Evolutionary conservation across 2,113 vertebrate genomes (phyloP), one percentile per base, ranked within the genome.

Genomic region (Spea bombifrons): DNA sequence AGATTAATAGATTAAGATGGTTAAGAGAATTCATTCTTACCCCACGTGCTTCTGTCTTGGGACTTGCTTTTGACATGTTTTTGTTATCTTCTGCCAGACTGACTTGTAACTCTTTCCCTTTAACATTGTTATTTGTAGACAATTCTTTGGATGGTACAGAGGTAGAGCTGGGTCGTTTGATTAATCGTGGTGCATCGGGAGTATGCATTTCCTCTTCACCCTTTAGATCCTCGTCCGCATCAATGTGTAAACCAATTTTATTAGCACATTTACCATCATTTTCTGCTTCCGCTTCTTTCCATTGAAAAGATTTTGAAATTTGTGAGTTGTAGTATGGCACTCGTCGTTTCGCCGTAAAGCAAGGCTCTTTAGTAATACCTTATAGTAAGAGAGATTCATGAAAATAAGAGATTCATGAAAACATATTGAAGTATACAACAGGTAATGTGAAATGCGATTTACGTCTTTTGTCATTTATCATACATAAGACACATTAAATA

Each of bases 281-380:
- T 65, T 45, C 66, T 70, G 15, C 57, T 87, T 30, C 30, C 30
- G 30, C 85, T 69, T 70, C 84, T 59, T 86, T 85, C 92, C 94
- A 95, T 13, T 91, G 89, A 68, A 96, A 89, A 49, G 90, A 93
- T 75, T 90, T 87, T 0, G 90, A 86, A 86, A 95, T 90, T 82
- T 94, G 92, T 75, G 93, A 84, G 13, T 87, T 79, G 78, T 82
- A 83, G 81, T 92, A 84, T 46, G 89, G 90, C 16, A 93, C 91
- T 81, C 88, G 92, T 84, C 89, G 91, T 87, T 94, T 95, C 66
- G 94, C 94, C 86, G 91, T 91, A 87, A 95, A 94, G 75, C 88
- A 89, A 73, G 95, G 95, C 73, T 96, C 95, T 88, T 81, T 92
- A 0, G 84, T 85, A 80, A 94, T 94, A 84, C 93, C 95, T 95